These are phyloP conservation scores for Phrynosoma blainvillii DNA, from an alignment of 2,113 vertebrate genomes.

Conservation along the genomic window DNA sequence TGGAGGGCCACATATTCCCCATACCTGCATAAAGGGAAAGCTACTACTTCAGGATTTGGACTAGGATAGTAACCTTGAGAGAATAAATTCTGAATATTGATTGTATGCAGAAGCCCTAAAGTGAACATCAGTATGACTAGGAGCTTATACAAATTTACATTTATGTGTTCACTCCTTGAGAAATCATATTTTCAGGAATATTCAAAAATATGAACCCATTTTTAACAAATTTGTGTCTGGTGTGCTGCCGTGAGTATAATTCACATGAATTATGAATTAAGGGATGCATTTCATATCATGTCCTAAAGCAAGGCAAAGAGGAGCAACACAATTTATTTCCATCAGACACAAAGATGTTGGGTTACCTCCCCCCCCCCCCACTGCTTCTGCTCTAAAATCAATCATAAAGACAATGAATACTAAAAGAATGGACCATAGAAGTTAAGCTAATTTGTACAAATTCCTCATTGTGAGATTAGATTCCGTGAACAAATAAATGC, in stretches of 20 bases:
- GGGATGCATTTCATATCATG: background rate
- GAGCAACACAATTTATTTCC: background rate
- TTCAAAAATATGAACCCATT: background rate
- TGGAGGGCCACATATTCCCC: too few species aligned
- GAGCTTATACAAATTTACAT: background rate
- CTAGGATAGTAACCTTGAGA: background rate
- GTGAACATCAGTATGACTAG: background rate
- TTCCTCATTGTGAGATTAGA: background rate
- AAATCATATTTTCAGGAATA: background rate
- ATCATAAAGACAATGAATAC: background rate
- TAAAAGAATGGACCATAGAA: background rate
- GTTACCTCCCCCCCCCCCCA: too few species aligned
- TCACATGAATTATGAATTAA: background rate
- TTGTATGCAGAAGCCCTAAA: background rate
- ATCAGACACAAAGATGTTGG: background rate
- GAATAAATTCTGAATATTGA: background rate
- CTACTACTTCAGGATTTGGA: background rate
- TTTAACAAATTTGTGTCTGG: background rate
- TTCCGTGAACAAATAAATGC: background rate
- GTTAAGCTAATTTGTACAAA: background rate
- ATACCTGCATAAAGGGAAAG: background rate
- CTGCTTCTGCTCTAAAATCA: background rate
- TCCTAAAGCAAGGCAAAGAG: background rate
- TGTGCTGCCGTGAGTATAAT: background rate
- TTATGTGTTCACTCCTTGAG: background rate